Percentiles rank a stretch among this genome's conserved stretches.
These are phyloP conservation scores for Macrotis lagotis DNA, from an alignment of 2,113 vertebrate genomes.

Conservation along the genomic window DNA sequence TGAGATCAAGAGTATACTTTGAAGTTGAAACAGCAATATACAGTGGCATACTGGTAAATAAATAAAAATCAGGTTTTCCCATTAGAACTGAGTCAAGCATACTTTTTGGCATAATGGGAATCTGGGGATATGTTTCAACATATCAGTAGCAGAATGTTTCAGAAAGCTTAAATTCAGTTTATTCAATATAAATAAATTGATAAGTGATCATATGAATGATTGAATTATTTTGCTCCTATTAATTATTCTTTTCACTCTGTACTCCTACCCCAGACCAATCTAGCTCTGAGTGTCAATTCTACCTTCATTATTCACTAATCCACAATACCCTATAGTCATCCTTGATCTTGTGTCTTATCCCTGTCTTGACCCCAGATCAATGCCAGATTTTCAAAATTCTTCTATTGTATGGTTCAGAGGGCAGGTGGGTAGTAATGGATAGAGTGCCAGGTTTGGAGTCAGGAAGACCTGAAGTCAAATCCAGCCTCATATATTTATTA, in stretches of 20 bases:
- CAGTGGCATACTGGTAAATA: not conserved
- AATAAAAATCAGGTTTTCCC: not conserved
- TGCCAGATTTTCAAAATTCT: not conserved
- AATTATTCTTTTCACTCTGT: rapidly evolving
- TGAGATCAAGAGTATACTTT: not conserved
- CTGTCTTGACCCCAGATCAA: not conserved
- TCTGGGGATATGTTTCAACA: not conserved
- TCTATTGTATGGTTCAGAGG: not conserved
- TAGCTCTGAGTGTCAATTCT: not conserved
- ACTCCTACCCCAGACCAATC: too few species aligned
- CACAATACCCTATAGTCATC: not conserved
- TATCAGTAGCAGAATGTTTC: not conserved
- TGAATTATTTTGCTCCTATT: rapidly evolving
- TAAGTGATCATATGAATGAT: rapidly evolving
- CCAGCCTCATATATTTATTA: not conserved
- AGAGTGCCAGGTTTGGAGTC: not conserved
- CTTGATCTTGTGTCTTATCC: too few species aligned
- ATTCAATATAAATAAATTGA: not conserved
- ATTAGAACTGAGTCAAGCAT: not conserved
- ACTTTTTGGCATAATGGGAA: not conserved
- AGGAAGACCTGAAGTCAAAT: not conserved
- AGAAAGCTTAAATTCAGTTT: not conserved
- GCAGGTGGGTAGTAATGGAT: not conserved
- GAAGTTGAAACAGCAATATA: not conserved
- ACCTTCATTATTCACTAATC: not conserved